phyloP scores from a whole-genome alignment of 2,113 vertebrate genomes.

The Anarrhichthys ocellatus region DNA sequence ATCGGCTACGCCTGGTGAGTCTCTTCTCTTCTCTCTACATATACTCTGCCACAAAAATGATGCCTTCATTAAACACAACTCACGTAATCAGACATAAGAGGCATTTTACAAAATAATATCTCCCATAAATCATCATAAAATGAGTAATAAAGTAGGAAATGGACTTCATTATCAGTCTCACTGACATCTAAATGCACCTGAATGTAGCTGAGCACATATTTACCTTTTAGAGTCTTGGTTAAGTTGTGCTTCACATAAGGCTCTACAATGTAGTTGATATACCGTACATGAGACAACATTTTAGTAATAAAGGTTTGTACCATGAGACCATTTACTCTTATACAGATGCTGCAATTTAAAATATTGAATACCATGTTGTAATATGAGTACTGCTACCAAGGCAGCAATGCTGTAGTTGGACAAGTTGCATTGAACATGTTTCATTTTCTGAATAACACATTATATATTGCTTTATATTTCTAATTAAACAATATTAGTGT shows the following conservation, averaged over 20 bases:
- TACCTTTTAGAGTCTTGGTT: not conserved
- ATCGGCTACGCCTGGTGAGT: conserved; percentile 93
- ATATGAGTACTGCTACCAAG: too few relatives aligned
- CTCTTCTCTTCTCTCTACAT: not conserved
- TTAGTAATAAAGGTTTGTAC: not conserved
- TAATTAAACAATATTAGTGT: too few relatives aligned
- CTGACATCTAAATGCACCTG: not conserved
- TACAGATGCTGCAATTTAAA: too few relatives aligned
- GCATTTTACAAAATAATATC: not conserved
- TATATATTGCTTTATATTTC: too few relatives aligned
- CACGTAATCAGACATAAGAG: too few relatives aligned
- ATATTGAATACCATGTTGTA: too few relatives aligned
- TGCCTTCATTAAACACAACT: not conserved
- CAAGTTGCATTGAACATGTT: too few relatives aligned
- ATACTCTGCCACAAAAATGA: not conserved
- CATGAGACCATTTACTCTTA: not conserved
- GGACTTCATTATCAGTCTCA: not conserved
- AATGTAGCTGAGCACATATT: too few relatives aligned
- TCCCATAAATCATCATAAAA: too few relatives aligned
- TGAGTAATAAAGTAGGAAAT: not conserved
- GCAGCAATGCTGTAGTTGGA: too few relatives aligned
- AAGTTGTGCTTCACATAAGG: not conserved
- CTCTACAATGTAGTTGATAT: not conserved
- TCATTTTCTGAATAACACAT: too few relatives aligned
- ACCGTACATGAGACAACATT: not conserved